phyloP scores from a whole-genome alignment of 2,797 vertebrate genomes.

The Melanogrammus aeglefinus region DNA sequence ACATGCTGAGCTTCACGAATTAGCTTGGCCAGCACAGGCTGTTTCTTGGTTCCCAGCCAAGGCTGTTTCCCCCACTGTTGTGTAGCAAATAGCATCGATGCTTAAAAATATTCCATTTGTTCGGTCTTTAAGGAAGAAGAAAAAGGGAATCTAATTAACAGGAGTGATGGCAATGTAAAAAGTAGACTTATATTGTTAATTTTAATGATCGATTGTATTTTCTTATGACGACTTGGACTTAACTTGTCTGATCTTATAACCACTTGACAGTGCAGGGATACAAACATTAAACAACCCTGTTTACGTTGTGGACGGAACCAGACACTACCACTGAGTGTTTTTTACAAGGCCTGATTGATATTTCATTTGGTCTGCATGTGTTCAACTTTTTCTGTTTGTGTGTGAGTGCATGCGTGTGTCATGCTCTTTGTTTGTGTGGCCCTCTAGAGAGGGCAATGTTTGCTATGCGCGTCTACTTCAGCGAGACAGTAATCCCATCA shows the following conservation, averaged over 20 bases:
- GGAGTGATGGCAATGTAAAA: background rate
- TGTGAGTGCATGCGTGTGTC: background rate
- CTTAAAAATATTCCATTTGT: background rate
- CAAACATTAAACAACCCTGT: background rate
- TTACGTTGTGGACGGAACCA: background rate
- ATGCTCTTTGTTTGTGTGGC: no score
- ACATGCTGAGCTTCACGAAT: slow-evolving; percentile 11
- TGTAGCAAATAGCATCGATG: background rate
- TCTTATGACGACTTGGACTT: background rate
- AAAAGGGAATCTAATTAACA: background rate
- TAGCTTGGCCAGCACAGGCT: background rate
- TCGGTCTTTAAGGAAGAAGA: background rate
- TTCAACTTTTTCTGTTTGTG: background rate
- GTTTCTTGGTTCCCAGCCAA: slow-evolving; percentile 11
- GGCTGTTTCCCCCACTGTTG: background rate
- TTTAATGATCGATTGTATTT: background rate
- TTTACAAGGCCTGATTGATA: background rate
- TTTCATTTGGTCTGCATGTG: background rate
- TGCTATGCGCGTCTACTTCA: no score
- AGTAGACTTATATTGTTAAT: background rate
- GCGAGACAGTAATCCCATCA: no score
- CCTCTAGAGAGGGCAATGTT: no score
- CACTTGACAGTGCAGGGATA: background rate
- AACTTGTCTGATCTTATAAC: background rate
- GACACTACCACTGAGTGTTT: background rate